Evolutionary conservation across 2,113 vertebrate genomes (phyloP).

Genomic region (Turnix velox): DNA sequence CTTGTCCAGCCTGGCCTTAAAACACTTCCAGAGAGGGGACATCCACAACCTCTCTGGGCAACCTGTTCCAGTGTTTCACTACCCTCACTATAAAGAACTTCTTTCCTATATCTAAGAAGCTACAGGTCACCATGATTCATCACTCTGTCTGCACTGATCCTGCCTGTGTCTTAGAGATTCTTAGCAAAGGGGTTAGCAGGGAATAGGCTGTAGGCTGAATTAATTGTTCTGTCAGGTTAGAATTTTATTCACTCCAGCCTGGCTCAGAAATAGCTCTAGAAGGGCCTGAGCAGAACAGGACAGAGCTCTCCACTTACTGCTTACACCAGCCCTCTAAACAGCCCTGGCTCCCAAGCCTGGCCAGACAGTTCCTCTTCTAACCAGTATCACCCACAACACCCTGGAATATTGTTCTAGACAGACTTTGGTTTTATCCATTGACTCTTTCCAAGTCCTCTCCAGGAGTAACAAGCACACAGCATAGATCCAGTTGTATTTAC

Average conservation of each 20-base stretch:
- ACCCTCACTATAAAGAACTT: too few species aligned
- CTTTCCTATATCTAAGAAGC: too few species aligned
- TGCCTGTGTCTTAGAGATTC: background rate
- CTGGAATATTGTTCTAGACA: background rate
- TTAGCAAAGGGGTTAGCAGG: background rate
- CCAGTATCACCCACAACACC: background rate
- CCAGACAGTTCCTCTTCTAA: background rate
- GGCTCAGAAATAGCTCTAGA: background rate
- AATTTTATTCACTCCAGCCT: background rate
- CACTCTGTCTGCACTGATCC: accelerated
- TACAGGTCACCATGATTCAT: background rate
- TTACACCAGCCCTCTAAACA: background rate
- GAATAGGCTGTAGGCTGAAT: background rate
- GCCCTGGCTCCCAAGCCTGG: accelerated
- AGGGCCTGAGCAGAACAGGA: accelerated
- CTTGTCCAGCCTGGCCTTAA: too few species aligned
- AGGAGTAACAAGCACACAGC: background rate
- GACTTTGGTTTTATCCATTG: background rate
- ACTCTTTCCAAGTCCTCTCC: background rate
- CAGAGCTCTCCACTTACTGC: background rate
- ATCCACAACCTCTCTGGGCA: too few species aligned
- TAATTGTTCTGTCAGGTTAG: constrained; percentile 11
- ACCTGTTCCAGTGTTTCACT: too few species aligned
- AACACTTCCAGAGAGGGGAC: too few species aligned
- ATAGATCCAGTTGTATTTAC: background rate